Evolutionary conservation across 1,140 invertebrate species (phyloP).

Genomic region (Archivesica marissinica): DNA sequence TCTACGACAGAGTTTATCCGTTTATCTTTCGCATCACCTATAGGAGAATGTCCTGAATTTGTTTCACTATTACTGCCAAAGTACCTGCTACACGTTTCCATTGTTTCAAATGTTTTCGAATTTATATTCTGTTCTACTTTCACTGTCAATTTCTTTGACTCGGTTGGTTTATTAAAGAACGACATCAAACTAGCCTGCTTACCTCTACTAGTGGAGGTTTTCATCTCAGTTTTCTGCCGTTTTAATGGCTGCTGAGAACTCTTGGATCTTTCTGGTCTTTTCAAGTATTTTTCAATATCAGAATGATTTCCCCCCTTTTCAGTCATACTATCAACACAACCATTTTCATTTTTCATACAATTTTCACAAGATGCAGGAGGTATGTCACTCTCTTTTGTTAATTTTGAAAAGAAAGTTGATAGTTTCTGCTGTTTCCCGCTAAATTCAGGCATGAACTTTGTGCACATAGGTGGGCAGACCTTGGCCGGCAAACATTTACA

Average conservation of each 20-base stretch:
- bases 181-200: conserved; percentile 68
- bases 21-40: too few relatives aligned
- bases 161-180: conserved; percentile 21
- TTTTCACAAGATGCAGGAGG: background rate
- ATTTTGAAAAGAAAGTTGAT: conserved; percentile 82
- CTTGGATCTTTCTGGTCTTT: background rate
- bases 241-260: conserved; percentile 6
- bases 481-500: conserved; percentile 73
- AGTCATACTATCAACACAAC: background rate
- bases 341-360: background rate
- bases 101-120: conserved; percentile 13
- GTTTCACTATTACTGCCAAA: conserved; percentile 8
- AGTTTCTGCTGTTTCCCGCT: conserved; percentile 85
- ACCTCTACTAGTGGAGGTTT: conserved; percentile 14
- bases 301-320: background rate
- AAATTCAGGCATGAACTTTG: conserved; percentile 86
- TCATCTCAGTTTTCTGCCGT: conserved; percentile 33
- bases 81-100: conserved; percentile 17
- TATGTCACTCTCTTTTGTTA: background rate
- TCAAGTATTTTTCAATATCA: conserved; percentile 11
- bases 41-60: too few relatives aligned
- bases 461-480: conserved; percentile 83
- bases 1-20: background rate
- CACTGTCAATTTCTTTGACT: background rate
- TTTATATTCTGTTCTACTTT: conserved; percentile 16